A percentile compares a stretch with the other conserved stretches of the same genome.
phyloP scores from a whole-genome alignment of 2,797 vertebrate species.

The Anguilla pacifica region DNA sequence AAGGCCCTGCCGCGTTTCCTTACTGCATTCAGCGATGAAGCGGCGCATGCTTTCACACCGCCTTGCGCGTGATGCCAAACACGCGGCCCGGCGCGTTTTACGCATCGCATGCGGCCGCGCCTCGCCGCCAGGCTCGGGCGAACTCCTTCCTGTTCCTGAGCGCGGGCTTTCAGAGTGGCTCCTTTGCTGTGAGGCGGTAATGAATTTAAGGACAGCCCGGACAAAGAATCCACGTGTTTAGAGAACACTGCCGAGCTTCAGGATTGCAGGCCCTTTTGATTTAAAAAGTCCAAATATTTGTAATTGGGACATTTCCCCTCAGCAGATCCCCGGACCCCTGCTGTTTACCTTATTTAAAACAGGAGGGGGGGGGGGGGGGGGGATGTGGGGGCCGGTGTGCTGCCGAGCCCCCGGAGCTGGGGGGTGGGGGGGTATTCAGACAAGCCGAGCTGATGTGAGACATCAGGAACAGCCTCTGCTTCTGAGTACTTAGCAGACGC shows the following conservation, averaged over 20 bases:
- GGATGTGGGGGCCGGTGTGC: not conserved
- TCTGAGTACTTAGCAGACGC: not conserved
- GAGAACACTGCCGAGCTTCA: conserved; percentile 59
- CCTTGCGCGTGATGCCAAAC: not conserved
- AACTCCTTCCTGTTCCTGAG: not conserved
- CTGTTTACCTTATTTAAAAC: conserved; percentile 25
- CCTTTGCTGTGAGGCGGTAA: conserved; percentile 36
- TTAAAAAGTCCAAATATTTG: conserved; percentile 77
- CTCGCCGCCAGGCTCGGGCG: not conserved
- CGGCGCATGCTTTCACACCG: not conserved
- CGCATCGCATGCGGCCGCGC: not conserved
- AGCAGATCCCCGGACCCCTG: conserved; percentile 31
- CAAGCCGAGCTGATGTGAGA: conserved; percentile 13
- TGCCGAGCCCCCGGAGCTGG: not conserved
- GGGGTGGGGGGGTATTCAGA: not conserved
- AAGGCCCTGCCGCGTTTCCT: not conserved
- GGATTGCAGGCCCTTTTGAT: conserved; percentile 72
- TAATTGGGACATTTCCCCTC: conserved; percentile 73
- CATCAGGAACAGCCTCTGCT: not conserved
- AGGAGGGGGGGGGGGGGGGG: conserved; percentile 10
- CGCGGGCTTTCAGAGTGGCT: not conserved
- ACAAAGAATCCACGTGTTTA: conserved; percentile 70
- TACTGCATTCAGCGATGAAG: not conserved
- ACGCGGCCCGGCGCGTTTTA: not conserved
- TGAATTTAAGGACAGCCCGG: conserved; percentile 58